Evolutionary conservation across 1,140 invertebrate species (phyloP).

Genomic region (Adoxophyes honmai): DNA sequence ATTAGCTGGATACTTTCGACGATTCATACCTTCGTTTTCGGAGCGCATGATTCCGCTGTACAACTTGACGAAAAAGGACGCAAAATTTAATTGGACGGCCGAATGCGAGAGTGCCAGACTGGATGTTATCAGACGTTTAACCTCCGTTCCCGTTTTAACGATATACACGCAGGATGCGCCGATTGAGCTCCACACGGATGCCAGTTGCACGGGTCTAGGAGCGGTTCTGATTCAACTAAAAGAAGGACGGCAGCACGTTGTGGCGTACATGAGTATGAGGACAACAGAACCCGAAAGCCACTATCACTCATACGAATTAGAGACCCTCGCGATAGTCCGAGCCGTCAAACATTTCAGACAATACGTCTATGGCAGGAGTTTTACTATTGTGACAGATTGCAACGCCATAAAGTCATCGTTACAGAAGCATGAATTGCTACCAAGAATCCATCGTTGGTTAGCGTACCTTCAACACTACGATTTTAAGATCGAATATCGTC

Average conservation of each 20-base stretch:
- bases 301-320: constrained; percentile 61
- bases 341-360: constrained; percentile 32
- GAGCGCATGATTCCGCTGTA: constrained; percentile 18
- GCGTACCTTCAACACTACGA: constrained; percentile 40
- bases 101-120: constrained; percentile 20
- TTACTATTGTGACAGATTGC: constrained; percentile 30
- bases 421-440: constrained; percentile 33
- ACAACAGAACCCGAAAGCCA: constrained; percentile 30
- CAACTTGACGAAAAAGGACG: constrained; percentile 12
- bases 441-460: constrained; percentile 40
- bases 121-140: constrained; percentile 3
- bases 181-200: constrained; percentile 44
- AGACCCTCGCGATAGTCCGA: constrained; percentile 56
- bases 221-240: constrained; percentile 52
- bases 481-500: constrained; percentile 20
- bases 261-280: constrained; percentile 24
- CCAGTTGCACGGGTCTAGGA: constrained; percentile 40
- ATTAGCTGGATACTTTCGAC: constrained; percentile 28
- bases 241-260: constrained; percentile 4
- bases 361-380: constrained; percentile 29
- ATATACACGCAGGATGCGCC: constrained; percentile 20
- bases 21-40: constrained; percentile 32
- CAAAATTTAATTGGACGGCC: constrained; percentile 12
- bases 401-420: constrained; percentile 27
- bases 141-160: not conserved